A percentile compares a stretch with the other conserved stretches of the same genome.
phyloP scores from a whole-genome alignment of 1,140 invertebrate species.

The Ruditapes philippinarum region DNA sequence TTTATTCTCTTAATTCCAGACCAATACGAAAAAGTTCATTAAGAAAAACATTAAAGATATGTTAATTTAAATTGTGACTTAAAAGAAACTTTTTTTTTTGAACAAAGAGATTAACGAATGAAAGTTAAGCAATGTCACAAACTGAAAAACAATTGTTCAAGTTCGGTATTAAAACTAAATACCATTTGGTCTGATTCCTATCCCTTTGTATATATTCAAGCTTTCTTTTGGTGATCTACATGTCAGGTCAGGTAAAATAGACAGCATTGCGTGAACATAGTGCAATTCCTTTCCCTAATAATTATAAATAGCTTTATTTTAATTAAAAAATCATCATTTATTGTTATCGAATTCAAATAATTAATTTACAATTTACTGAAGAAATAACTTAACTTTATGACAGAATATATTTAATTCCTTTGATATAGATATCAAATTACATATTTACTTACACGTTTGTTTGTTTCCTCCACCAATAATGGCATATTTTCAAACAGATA shows the following conservation, averaged over 20 bases:
- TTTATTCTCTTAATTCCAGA: no score
- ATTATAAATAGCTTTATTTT: no score
- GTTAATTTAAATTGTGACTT: no score
- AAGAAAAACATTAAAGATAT: no score
- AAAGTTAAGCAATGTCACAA: background rate
- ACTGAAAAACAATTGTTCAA: background rate
- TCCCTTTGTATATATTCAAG: conserved; percentile 32
- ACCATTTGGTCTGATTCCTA: background rate
- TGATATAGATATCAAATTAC: no score
- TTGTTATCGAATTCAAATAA: no score
- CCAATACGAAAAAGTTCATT: no score
- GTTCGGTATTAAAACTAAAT: background rate
- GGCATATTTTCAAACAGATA: conserved; percentile 79
- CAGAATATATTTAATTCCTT: no score
- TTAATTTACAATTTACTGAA: no score
- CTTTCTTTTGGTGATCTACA: conserved; percentile 78
- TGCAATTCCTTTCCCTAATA: conserved; percentile 1
- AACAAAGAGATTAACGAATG: background rate
- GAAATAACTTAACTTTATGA: no score
- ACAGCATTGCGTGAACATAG: conserved; percentile 71
- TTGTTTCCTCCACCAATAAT: background rate
- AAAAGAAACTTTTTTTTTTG: background rate
- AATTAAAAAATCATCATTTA: no score
- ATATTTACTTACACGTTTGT: conserved; percentile 37
- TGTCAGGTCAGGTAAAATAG: conserved; percentile 71